Percentiles rank a stretch among this genome's conserved stretches.
phyloP scores from a whole-genome alignment of 2,113 vertebrate species.

The Ctenodactylus gundi region DNA sequence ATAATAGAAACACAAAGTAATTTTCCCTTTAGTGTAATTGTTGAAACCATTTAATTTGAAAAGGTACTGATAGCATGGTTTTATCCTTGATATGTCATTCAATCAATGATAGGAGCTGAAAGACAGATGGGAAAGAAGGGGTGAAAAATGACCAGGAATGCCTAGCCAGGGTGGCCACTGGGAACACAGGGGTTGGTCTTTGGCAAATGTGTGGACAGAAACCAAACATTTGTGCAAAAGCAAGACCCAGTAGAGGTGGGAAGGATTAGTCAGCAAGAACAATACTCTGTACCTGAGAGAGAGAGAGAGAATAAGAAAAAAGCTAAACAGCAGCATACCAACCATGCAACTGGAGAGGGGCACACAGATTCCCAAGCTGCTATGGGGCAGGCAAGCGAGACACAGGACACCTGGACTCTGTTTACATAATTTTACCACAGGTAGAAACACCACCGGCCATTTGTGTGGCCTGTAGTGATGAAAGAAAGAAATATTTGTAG shows the following conservation, averaged over 20 bases:
- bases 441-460: not conserved
- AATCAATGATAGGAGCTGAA: not conserved
- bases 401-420: rapidly evolving
- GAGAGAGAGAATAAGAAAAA: not conserved
- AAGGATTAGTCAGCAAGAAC: not conserved
- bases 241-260: not conserved
- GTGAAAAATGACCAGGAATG: not conserved
- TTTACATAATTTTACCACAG: not conserved
- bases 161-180: not conserved
- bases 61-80: not conserved
- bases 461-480: not conserved
- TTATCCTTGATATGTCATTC: not conserved
- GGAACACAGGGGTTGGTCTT: not conserved
- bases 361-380: not conserved
- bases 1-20: not conserved
- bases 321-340: not conserved
- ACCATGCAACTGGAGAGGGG: not conserved
- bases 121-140: not conserved
- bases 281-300: not conserved
- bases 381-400: not conserved
- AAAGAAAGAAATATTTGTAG: not conserved
- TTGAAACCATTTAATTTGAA: not conserved
- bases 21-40: not conserved
- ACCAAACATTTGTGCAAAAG: not conserved
- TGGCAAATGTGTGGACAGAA: not conserved